Evolutionary conservation across 2,888 invertebrate species (phyloP).

Genomic region (Ligdia adustata): DNA sequence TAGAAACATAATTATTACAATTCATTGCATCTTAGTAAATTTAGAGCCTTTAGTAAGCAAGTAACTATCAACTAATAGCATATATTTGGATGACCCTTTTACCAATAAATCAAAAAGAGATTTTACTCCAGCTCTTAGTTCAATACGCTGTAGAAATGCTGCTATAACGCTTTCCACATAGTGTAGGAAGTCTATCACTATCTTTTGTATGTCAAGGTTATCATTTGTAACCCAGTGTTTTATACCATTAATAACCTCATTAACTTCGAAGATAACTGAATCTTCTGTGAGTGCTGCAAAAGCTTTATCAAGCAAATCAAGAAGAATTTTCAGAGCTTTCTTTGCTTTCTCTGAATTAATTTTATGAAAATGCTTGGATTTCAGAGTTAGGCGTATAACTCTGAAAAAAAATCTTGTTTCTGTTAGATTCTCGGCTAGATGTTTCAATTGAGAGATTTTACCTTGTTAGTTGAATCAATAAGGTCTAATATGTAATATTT

Average conservation of each 20-base stretch:
- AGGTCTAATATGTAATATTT: not conserved
- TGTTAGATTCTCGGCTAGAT: too few relatives aligned
- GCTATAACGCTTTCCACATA: not conserved
- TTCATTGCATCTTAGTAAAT: not conserved
- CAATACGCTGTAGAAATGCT: not conserved
- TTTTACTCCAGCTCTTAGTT: not conserved
- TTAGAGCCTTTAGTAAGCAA: not conserved
- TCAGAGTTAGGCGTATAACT: too few relatives aligned
- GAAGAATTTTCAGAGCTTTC: not conserved
- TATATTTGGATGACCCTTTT: not conserved
- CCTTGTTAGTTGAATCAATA: not conserved
- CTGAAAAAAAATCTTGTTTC: too few relatives aligned
- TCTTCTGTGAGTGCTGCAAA: not conserved
- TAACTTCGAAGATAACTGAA: not conserved
- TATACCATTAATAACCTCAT: not conserved
- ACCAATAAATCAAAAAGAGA: not conserved
- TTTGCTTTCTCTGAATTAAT: too few relatives aligned
- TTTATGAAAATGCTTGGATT: too few relatives aligned
- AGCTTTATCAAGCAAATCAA: not conserved
- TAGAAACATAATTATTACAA: too few relatives aligned
- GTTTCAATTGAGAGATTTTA: too few relatives aligned
- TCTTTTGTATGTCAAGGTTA: not conserved
- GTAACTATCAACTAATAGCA: not conserved
- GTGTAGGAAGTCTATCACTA: not conserved
- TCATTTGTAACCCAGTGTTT: not conserved